A percentile compares a stretch with the other conserved stretches of the same genome.
phyloP scores from a whole-genome alignment of 2,113 vertebrate genomes.

The Pteronura brasiliensis region DNA sequence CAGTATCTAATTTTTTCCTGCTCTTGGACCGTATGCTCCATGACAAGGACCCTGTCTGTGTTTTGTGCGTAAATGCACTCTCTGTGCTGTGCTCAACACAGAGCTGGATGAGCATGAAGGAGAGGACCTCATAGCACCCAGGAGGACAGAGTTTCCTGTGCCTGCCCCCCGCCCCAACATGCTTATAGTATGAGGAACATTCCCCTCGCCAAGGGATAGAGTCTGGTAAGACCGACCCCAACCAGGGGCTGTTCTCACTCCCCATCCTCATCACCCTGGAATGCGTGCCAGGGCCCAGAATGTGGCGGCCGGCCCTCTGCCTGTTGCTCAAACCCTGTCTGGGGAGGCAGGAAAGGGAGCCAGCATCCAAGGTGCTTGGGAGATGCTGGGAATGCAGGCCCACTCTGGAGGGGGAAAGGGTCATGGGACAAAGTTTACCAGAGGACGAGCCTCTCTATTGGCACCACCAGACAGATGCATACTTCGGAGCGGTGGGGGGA shows the following conservation, averaged over 20 bases:
- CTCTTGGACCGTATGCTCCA: neutral
- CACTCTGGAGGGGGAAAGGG: constrained; percentile 30
- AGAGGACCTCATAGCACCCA: neutral
- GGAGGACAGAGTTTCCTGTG: neutral
- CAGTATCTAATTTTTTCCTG: neutral
- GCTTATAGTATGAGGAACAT: neutral
- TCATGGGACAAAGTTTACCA: constrained; percentile 38
- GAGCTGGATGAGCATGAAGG: neutral
- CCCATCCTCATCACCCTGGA: neutral
- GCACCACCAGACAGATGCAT: neutral
- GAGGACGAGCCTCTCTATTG: constrained; percentile 21
- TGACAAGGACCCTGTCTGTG: neutral
- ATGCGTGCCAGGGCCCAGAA: fast-evolving
- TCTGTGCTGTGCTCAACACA: neutral
- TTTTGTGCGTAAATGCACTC: neutral
- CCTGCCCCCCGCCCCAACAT: too few relatives aligned
- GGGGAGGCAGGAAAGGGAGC: constrained; percentile 41
- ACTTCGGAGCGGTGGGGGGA: neutral
- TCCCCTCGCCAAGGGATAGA: neutral
- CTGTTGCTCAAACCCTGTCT: neutral
- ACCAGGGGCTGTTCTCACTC: neutral
- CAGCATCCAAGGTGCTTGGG: constrained; percentile 21
- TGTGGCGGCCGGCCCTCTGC: neutral
- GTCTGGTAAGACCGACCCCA: neutral
- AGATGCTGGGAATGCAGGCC: constrained; percentile 42